Percentiles rank a stretch among this genome's conserved stretches.
phyloP scores from a whole-genome alignment of 2,888 invertebrate genomes.

The Lepidochrysops patricia region DNA sequence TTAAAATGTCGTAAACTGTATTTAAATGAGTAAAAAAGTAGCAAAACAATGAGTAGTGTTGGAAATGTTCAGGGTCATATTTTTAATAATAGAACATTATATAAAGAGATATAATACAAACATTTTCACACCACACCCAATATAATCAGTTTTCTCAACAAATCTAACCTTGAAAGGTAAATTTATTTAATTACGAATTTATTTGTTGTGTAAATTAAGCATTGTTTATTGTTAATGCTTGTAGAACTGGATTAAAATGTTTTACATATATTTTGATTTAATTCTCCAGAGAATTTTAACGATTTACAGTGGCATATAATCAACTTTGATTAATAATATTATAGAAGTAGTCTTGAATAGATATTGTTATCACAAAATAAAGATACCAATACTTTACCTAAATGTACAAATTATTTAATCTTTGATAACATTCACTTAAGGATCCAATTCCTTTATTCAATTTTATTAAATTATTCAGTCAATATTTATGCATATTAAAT shows the following conservation, averaged over 20 bases:
- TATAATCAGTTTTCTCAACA: neutral
- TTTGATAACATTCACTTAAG: neutral
- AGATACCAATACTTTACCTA: neutral
- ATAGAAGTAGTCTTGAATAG: neutral
- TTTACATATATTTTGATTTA: neutral
- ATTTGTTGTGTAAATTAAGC: neutral
- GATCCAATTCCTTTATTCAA: too few species aligned
- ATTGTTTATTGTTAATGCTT: neutral
- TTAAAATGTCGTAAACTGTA: neutral
- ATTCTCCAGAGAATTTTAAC: neutral
- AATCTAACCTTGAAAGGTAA: neutral
- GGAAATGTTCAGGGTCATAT: neutral
- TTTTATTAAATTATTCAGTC: too few species aligned
- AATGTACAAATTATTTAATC: neutral
- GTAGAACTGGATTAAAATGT: neutral
- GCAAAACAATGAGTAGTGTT: neutral
- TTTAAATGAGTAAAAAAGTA: neutral
- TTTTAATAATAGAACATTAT: neutral
- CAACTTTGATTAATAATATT: too few species aligned
- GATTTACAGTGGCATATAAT: too few species aligned
- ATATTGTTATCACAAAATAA: slow-evolving; percentile 5
- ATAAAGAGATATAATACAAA: too few species aligned
- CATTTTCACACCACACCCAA: neutral
- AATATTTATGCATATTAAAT: too few species aligned
- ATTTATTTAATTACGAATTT: neutral